Percentiles rank a stretch among this genome's conserved stretches.
These are phyloP conservation scores for Lordiphosa fenestrarum DNA, from an alignment of 2,888 invertebrate species.

Conservation along the genomic window DNA sequence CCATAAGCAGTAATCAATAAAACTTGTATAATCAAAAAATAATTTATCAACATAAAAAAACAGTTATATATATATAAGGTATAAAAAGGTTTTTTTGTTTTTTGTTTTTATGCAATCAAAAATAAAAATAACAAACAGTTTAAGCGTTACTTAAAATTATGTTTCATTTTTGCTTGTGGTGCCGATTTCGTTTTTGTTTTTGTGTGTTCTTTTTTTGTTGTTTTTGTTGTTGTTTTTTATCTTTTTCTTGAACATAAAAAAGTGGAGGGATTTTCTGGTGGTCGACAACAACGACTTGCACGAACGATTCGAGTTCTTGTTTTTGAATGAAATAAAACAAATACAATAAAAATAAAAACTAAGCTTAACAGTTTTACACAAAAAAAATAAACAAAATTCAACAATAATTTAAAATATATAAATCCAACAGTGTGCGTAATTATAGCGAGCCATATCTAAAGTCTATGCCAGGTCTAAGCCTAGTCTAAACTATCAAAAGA, in stretches of 20 bases:
- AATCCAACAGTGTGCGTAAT: conserved; percentile 39
- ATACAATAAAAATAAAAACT: conserved; percentile 30
- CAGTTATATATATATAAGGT: conserved; percentile 61
- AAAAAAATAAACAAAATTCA: conserved; percentile 71
- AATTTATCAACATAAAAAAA: conserved; percentile 72
- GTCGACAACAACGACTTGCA: conserved; percentile 22
- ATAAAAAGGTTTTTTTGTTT: conserved; percentile 24
- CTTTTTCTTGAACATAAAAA: conserved; percentile 26
- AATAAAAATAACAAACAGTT: conserved; percentile 69
- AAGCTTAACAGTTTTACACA: conserved; percentile 45
- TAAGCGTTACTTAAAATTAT: conserved; percentile 55
- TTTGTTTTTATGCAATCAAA: conserved; percentile 37
- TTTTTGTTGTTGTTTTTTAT: conserved; percentile 3
- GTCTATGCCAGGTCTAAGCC: conserved; percentile 2
- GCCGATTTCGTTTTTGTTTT: conserved; percentile 5
- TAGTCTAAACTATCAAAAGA: conserved; percentile 32
- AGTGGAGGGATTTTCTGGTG: conserved; percentile 34
- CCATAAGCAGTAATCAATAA: conserved; percentile 35
- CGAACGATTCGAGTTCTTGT: conserved; percentile 5
- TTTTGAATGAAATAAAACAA: conserved; percentile 2
- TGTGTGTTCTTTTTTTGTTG: conserved; percentile 9
- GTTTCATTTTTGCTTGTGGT: conserved; percentile 39
- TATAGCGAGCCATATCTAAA: conserved; percentile 16
- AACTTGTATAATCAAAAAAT: conserved; percentile 63
- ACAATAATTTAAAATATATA: conserved; percentile 75